Evolutionary conservation across 2,888 invertebrate genomes (phyloP), one percentile per base, ranked within the genome.

Genomic region (Branchipolynoe longqiensis): DNA sequence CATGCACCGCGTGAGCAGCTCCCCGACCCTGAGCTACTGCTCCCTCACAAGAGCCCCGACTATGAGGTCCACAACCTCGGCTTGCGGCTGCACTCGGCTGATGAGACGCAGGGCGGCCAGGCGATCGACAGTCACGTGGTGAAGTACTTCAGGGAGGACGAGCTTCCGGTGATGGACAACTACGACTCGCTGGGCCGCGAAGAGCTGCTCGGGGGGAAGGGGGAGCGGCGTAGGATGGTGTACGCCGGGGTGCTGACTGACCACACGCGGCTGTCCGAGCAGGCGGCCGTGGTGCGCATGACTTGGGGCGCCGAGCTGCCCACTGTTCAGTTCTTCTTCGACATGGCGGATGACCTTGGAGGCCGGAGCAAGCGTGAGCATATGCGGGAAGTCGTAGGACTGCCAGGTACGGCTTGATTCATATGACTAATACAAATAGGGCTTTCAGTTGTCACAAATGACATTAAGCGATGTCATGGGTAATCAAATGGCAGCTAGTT

Each of bases 31-130:
- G 28, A 62, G 6, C 8, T 12, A 8, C 62, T 62, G 28, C 62
- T 62, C 25, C 62, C 3, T 12, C 28, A 62, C 62, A n/a, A 31
- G 2, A 25, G 12, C 56, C 38, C 69, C 14, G 54, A 41, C 28
- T 78, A 78, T 33, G 78, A 78, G 78, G 78, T 78, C 28, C 78
- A 78, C 78, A 78, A 78, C 54, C 48, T 78, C 12, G 78, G 78
- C 1, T 28, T 78, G 8, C 41, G 48, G 25, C 78, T 78, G 12
- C 41, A 18, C 54, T 40, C 78, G 18, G 78, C 78, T 6, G 48
- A 48, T 2, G 69, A 69, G 18, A 62, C 62, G 31, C 62, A 62
- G 3, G 62, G 62, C 3, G 56, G 56, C 1, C 25, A 62, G 28
- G 31, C 12, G n/a, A 18, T 18, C 48, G 78, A 78, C 25, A 78